A percentile compares a stretch with the other conserved stretches of the same genome.
Conservation (phyloP, 1,140 invertebrate genomes). For the Steinernema khuongi region DNA sequence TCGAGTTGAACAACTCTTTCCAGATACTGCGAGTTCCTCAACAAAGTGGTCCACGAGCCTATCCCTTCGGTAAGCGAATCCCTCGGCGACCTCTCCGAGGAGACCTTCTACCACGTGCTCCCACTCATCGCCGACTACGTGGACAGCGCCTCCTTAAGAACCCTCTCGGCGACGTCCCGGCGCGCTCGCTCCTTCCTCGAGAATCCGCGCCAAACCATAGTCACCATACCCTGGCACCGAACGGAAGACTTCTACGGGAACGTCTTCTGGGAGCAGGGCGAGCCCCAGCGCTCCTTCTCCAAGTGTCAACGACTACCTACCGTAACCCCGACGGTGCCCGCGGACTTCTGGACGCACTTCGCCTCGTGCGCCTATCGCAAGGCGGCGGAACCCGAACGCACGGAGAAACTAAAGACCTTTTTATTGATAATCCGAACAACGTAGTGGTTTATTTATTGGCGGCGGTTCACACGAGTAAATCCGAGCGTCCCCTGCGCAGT, state of each 20-base stretch:
- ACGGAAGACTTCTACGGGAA: slow-evolving; percentile 3
- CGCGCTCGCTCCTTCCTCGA: background rate
- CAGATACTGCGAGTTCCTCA: background rate
- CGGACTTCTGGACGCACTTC: background rate
- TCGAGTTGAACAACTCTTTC: too few species aligned
- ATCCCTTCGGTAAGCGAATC: background rate
- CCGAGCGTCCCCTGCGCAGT: background rate
- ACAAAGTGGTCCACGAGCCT: background rate
- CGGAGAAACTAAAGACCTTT: background rate
- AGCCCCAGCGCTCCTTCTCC: background rate
- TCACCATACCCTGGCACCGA: background rate
- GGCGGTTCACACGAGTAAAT: background rate
- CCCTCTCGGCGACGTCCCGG: background rate
- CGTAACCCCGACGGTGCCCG: background rate
- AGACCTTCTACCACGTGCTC: background rate
- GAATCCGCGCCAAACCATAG: background rate
- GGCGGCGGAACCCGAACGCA: background rate
- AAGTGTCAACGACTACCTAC: background rate
- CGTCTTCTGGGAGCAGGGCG: background rate
- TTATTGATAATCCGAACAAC: background rate
- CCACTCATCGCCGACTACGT: background rate
- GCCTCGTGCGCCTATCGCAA: background rate
- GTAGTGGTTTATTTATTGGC: background rate
- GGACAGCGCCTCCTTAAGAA: background rate
- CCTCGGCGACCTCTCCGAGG: background rate